Percentiles rank a stretch among this genome's conserved stretches.
phyloP scores from a whole-genome alignment of 1,140 invertebrate species.

The Adelges cooleyi region DNA sequence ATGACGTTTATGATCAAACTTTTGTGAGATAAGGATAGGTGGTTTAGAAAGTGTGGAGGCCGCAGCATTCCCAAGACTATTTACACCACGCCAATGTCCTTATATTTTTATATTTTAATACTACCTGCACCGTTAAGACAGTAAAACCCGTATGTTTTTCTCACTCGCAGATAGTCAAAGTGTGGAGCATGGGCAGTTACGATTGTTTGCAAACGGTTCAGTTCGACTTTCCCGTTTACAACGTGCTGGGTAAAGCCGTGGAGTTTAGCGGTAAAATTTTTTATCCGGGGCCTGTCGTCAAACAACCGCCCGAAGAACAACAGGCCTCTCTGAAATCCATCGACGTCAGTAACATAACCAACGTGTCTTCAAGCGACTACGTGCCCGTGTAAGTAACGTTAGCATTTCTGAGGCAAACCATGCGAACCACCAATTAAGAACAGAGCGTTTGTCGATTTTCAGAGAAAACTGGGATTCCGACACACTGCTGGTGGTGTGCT shows the following conservation, averaged over 20 bases:
- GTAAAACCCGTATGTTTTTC: conserved; percentile 24
- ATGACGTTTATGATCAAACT: too few species aligned
- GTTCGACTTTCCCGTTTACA: conserved; percentile 43
- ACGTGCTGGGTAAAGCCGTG: conserved; percentile 37
- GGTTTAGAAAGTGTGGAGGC: too few species aligned
- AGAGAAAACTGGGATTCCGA: conserved; percentile 28
- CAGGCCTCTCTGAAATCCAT: conserved; percentile 22
- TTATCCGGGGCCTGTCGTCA: conserved; percentile 41
- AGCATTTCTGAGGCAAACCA: not conserved
- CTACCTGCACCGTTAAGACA: too few species aligned
- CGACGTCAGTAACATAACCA: conserved; percentile 10
- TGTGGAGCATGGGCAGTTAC: conserved; percentile 45
- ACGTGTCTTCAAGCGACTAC: conserved; percentile 9
- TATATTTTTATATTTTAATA: conserved; percentile 24
- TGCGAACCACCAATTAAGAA: not conserved
- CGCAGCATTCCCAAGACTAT: too few species aligned
- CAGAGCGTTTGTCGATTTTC: not conserved
- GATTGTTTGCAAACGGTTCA: conserved; percentile 42
- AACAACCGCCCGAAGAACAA: conserved; percentile 12
- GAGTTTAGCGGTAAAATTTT: conserved; percentile 44
- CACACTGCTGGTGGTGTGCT: conserved; percentile 38
- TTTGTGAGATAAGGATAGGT: too few species aligned
- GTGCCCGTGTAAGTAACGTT: not conserved
- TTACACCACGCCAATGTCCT: too few species aligned
- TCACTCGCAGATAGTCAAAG: conserved; percentile 39